A percentile compares a stretch with the other conserved stretches of the same genome.
phyloP scores from a whole-genome alignment of 2,113 vertebrate species.

The Oceanodroma tethys region DNA sequence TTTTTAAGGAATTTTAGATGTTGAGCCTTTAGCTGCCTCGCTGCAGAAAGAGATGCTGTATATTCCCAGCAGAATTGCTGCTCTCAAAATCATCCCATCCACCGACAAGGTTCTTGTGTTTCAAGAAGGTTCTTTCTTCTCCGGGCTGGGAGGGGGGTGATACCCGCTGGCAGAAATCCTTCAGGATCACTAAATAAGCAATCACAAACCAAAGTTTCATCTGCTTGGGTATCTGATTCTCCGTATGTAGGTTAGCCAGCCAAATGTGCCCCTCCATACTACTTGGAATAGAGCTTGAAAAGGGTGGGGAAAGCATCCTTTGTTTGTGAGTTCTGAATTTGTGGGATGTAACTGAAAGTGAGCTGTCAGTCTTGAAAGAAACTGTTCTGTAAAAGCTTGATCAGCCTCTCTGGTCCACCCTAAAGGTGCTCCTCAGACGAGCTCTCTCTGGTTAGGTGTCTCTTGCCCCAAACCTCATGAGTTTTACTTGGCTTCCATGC shows the following conservation, averaged over 20 bases:
- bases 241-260: slow-evolving; percentile 23
- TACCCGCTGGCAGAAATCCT: slow-evolving; percentile 35
- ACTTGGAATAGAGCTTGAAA: neutral
- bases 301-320: neutral
- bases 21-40: neutral
- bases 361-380: neutral
- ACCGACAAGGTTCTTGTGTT: neutral
- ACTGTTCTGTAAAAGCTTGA: neutral
- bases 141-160: neutral
- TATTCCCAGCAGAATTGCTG: neutral
- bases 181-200: slow-evolving; percentile 32
- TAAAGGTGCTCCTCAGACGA: neutral
- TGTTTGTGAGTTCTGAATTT: neutral
- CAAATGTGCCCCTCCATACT: neutral
- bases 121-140: neutral
- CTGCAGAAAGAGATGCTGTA: neutral
- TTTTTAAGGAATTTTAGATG: neutral
- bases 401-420: neutral
- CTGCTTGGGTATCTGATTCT: slow-evolving; percentile 48
- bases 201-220: slow-evolving; percentile 35
- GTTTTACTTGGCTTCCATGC: neutral
- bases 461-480: neutral
- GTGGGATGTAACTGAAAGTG: neutral
- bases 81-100: neutral
- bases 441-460: neutral